A percentile compares a stretch with the other conserved stretches of the same genome.
Conservation (phyloP, 1,140 invertebrate genomes). For the Polypedilum vanderplanki region DNA sequence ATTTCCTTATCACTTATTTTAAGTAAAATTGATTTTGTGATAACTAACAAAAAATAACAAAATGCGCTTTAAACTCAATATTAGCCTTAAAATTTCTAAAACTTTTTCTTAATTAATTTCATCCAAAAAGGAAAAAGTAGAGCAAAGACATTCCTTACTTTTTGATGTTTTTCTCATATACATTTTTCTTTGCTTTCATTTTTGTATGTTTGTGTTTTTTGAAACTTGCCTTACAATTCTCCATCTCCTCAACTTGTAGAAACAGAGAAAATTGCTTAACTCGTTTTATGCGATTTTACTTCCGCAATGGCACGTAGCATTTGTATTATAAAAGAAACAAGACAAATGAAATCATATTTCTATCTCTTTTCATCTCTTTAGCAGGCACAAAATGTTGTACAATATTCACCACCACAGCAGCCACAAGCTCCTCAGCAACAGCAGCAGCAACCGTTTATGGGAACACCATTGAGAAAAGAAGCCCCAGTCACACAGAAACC, state of each 20-base stretch:
- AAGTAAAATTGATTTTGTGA: no score
- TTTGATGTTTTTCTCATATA: no score
- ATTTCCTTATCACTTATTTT: no score
- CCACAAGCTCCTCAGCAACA: constrained; percentile 41
- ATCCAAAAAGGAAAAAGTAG: no score
- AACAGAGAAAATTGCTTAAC: constrained; percentile 28
- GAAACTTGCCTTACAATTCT: no score
- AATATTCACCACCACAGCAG: constrained; percentile 38
- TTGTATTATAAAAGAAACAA: constrained; percentile 19
- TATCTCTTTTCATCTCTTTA: constrained; percentile 26
- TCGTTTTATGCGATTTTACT: neutral
- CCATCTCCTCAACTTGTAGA: neutral
- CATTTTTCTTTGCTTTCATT: no score
- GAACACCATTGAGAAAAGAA: constrained; percentile 61
- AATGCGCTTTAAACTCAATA: no score
- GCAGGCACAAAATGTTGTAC: constrained; percentile 32
- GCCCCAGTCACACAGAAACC: constrained; percentile 65
- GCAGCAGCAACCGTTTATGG: constrained; percentile 42
- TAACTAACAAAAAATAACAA: no score
- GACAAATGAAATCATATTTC: constrained; percentile 32
- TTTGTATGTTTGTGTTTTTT: no score
- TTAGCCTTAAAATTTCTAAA: no score
- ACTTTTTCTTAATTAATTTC: no score
- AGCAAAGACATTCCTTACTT: no score
- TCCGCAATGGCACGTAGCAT: neutral